Evolutionary conservation across 2,797 vertebrate species (phyloP), one percentile per base, ranked within the genome.

Genomic region (Macropus fuliginosus): DNA sequence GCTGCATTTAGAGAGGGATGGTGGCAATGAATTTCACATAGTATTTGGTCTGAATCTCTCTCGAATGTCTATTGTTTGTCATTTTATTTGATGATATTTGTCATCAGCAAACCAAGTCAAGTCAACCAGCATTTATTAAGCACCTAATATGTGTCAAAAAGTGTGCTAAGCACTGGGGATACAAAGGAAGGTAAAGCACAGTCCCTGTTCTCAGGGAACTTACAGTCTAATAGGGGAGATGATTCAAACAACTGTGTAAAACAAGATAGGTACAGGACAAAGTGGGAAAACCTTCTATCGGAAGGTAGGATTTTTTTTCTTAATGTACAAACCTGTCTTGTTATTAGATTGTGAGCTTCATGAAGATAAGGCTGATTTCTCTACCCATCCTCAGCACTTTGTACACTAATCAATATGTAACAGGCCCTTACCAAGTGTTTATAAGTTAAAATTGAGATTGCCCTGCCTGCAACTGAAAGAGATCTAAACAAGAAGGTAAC

Each of bases 1-100:
- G 0, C 0, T 50, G 12, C 57, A 87, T 55, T 0, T 34, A 14
- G 1, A 10, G 54, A 31, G 34, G 29, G 3, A 0, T 28, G 5
- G 1, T 13, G 14, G 4, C n/a, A 57, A 74, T n/a, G 4, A 31
- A n/a, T 12, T 29, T 59, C 59, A 62, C 59, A 62, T 40, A 74
- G 62, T 40, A 74, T 28, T 74, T n/a, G 59, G 24, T 66, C 62
- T 66, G 62, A n/a, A 66, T 1, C 34, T 66, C 62, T 18, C 5
- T 66, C 5, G 18, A 16, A 16, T 66, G 34, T 66, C 62, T 66
- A n/a, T n/a, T 66, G 31, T 34, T 66, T n/a, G 59, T 34, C 59
- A 18, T 74, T 74, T 74, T n/a, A 2, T 18, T 14, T 34, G 59
- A n/a, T n/a, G 34, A 40, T 18, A 74, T n/a, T 74, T 74, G 34